Evolutionary conservation across 2,888 invertebrate species (phyloP).

Genomic region (Rhorus exstirpatorius): DNA sequence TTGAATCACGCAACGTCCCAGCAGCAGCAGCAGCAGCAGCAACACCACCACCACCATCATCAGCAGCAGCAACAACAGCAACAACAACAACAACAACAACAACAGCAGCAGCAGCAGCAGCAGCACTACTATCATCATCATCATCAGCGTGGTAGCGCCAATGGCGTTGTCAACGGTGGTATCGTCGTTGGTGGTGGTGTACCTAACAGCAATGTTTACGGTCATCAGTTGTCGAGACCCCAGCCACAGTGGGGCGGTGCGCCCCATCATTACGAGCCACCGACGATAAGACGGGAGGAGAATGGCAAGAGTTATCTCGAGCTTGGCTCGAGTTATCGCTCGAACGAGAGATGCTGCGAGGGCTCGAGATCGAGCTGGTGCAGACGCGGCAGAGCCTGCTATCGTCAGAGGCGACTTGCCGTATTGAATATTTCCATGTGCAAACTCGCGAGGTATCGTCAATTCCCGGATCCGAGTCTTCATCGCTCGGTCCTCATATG

Average conservation of each 20-base stretch:
- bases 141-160: conserved; percentile 57
- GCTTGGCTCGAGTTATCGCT: conserved; percentile 88
- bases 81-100: conserved; percentile 66
- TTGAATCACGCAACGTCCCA: conserved; percentile 67
- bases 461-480: conserved; percentile 95
- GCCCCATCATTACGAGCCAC: conserved; percentile 87
- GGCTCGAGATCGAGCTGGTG: conserved; percentile 92
- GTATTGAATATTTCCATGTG: conserved; percentile 97
- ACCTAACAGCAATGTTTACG: conserved; percentile 78
- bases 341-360: conserved; percentile 89
- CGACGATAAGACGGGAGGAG: conserved; percentile 94
- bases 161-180: conserved; percentile 26
- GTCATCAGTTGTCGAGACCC: conserved; percentile 83
- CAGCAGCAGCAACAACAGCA: conserved; percentile 71
- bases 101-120: conserved; percentile 69
- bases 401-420: conserved; percentile 94
- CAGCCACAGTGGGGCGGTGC: conserved; percentile 83
- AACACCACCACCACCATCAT: conserved; percentile 72
- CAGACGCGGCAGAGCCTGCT: conserved; percentile 92
- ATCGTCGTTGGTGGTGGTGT: conserved; percentile 29
- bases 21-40: conserved; percentile 78
- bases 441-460: conserved; percentile 95
- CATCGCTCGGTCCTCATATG: conserved; percentile 97
- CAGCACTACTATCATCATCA: conserved; percentile 71
- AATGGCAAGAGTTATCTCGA: conserved; percentile 96